Conservation (phyloP, 2,888 invertebrate genomes). For the Synanthedon tipuliformis region DNA sequence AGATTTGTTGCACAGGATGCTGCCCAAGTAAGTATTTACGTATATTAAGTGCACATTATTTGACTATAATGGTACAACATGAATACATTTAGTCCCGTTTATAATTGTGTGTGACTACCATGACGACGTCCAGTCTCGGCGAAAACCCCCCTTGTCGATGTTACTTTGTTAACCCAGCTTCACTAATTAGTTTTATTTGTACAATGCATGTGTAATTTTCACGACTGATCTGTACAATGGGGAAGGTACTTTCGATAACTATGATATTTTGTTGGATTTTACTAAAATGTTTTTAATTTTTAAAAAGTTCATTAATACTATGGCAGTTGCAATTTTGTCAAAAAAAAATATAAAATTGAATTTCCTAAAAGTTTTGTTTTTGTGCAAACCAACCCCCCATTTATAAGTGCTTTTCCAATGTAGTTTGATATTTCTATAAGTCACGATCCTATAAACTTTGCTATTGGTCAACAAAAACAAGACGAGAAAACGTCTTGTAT, state of each 20-base stretch:
- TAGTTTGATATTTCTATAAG: no score
- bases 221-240: slow-evolving; percentile 24
- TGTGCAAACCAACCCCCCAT: no score
- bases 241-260: background rate
- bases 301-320: no score
- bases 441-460: no score
- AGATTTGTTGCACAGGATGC: slow-evolving; percentile 92
- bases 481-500: no score
- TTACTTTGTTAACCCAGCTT: slow-evolving; percentile 13
- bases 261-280: no score
- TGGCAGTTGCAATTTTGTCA: no score
- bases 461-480: no score
- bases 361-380: no score
- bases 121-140: background rate
- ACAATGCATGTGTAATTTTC: slow-evolving; percentile 29
- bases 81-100: slow-evolving; percentile 14
- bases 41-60: slow-evolving; percentile 1
- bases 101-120: slow-evolving; percentile 8
- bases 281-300: no score
- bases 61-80: slow-evolving; percentile 12
- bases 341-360: no score
- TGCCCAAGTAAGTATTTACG: slow-evolving; percentile 79
- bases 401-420: no score
- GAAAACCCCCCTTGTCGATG: background rate
- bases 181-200: slow-evolving; percentile 15